Evolutionary conservation across 2,113 vertebrate species (phyloP).

Genomic region (Trematomus loennbergii): DNA sequence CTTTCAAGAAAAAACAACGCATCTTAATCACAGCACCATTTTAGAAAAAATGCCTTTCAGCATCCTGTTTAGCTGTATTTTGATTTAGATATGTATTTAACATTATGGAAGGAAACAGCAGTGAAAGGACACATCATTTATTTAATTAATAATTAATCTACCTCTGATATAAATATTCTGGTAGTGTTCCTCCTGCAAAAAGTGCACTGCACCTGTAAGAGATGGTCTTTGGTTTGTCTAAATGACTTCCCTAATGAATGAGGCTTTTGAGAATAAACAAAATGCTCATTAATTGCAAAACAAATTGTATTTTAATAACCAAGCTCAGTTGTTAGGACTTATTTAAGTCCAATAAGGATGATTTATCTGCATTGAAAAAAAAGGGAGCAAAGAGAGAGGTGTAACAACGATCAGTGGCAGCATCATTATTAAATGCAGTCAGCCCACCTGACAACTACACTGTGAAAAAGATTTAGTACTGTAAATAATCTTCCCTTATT

Average conservation of each 20-base stretch:
- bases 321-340: background rate
- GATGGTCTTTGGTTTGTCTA: background rate
- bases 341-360: background rate
- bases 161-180: background rate
- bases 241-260: slow-evolving; percentile 1
- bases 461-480: too few relatives aligned
- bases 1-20: background rate
- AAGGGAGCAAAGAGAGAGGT: slow-evolving; percentile 7
- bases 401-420: slow-evolving; percentile 4
- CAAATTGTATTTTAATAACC: background rate
- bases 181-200: background rate
- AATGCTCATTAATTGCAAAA: slow-evolving; percentile 5
- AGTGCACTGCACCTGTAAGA: background rate
- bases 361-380: background rate
- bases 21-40: background rate
- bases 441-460: background rate
- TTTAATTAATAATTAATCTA: slow-evolving; percentile 21
- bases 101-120: background rate
- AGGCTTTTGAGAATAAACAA: background rate
- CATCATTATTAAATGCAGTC: slow-evolving; percentile 1
- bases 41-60: background rate
- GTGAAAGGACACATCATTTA: background rate
- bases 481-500: background rate
- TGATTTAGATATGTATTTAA: background rate
- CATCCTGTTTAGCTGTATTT: background rate